Evolutionary conservation across 2,113 vertebrate species (phyloP).

Genomic region (Martes martes): DNA sequence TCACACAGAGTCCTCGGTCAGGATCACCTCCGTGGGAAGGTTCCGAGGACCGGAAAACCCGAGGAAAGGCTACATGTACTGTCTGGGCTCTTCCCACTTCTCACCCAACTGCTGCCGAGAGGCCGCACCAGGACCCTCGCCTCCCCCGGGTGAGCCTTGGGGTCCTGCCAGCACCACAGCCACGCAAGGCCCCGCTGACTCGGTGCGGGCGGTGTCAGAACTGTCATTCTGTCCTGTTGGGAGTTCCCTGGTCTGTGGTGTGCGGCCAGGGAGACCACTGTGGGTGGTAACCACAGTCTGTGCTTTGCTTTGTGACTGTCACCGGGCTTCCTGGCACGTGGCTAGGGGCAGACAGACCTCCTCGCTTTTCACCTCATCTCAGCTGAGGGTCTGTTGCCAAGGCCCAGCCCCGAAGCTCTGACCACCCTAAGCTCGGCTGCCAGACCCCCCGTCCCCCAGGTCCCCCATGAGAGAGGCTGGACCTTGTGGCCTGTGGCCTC

Average conservation of each 20-base stretch:
- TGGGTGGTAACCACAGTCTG: background rate
- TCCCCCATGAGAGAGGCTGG: background rate
- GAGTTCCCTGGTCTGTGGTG: rapidly evolving
- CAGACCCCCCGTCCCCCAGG: no score
- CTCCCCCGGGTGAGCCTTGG: rapidly evolving
- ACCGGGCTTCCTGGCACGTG: rapidly evolving
- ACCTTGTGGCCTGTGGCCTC: background rate
- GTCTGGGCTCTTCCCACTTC: rapidly evolving
- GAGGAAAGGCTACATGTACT: no score
- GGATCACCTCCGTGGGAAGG: background rate
- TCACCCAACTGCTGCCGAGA: rapidly evolving
- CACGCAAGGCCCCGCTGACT: rapidly evolving
- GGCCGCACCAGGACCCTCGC: rapidly evolving
- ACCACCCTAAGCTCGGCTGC: background rate
- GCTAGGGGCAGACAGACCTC: background rate
- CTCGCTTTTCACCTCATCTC: rapidly evolving
- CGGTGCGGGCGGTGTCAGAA: rapidly evolving
- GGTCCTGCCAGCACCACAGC: rapidly evolving
- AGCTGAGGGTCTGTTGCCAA: no score
- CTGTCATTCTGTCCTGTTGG: rapidly evolving
- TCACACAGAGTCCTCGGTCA: background rate
- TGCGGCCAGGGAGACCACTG: rapidly evolving
- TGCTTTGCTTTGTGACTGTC: background rate
- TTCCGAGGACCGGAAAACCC: background rate
- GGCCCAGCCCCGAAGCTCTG: rapidly evolving